Percentiles rank a stretch among this genome's conserved stretches.
These are phyloP conservation scores for Drosophila aldrichi DNA, from an alignment of 2,888 invertebrate species.

Conservation along the genomic window DNA sequence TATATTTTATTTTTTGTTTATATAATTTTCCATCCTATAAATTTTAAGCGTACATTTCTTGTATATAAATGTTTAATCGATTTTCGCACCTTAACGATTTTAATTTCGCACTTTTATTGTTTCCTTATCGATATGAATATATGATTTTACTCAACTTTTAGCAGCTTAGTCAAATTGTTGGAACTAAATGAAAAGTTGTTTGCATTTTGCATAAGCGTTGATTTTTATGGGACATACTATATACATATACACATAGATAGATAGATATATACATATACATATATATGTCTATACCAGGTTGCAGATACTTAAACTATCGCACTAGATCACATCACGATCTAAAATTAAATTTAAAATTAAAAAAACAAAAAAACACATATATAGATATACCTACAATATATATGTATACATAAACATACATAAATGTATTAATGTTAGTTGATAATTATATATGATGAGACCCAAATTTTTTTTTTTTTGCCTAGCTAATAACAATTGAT, in stretches of 20 bases:
- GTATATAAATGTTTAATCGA: conserved; percentile 37
- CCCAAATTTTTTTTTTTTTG: conserved; percentile 62
- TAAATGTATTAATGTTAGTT: conserved; percentile 72
- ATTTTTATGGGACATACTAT: conserved; percentile 35
- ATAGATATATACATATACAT: conserved; percentile 7
- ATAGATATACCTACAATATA: conserved; percentile 27
- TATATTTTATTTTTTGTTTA: background rate
- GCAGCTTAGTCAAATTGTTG: conserved; percentile 72
- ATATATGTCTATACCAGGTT: conserved; percentile 31
- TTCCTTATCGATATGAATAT: conserved; percentile 16
- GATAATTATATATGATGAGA: conserved; percentile 50
- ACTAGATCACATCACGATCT: conserved; percentile 48
- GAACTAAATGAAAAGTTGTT: conserved; percentile 38
- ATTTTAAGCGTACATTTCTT: conserved; percentile 4
- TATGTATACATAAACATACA: conserved; percentile 28
- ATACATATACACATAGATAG: conserved; percentile 5
- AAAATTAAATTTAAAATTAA: conserved; percentile 14
- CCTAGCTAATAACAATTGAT: conserved; percentile 75
- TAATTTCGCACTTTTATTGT: conserved; percentile 11
- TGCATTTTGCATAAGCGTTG: conserved; percentile 52
- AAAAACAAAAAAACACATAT: conserved; percentile 7
- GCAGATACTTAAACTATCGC: conserved; percentile 59
- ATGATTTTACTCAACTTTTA: conserved; percentile 28
- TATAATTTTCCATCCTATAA: conserved; percentile 44
- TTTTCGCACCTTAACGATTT: conserved; percentile 4